Evolutionary conservation across 2,888 invertebrate genomes (phyloP).

Genomic region (Rapana venosa): DNA sequence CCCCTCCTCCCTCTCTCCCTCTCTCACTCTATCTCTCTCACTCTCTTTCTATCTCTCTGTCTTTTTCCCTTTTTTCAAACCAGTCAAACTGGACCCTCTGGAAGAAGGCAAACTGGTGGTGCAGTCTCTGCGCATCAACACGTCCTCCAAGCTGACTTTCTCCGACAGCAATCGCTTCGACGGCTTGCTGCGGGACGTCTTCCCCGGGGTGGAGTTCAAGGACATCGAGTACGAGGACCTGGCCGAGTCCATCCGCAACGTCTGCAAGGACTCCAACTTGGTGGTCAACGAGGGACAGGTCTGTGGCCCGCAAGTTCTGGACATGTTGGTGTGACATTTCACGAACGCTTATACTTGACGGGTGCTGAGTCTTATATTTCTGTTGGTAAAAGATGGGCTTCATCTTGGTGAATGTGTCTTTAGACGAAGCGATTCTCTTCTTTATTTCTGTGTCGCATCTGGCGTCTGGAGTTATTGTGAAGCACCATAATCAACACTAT

Average conservation of each 20-base stretch:
- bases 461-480: no score
- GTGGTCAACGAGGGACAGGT: conserved; percentile 87
- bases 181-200: conserved; percentile 88
- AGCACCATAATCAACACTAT: no score
- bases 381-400: no score
- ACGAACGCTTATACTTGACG: no score
- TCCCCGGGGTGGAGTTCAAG: conserved; percentile 85
- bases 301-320: background rate
- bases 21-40: background rate
- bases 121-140: conserved; percentile 87
- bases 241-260: conserved; percentile 83
- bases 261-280: conserved; percentile 84
- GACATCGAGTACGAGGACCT: conserved; percentile 82
- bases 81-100: conserved; percentile 68
- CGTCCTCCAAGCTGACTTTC: conserved; percentile 89
- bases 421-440: no score
- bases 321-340: background rate
- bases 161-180: conserved; percentile 89
- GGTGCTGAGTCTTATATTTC: no score
- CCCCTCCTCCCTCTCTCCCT: background rate
- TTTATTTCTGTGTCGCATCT: no score
- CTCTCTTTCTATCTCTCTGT: background rate
- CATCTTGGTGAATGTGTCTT: no score
- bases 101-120: conserved; percentile 85
- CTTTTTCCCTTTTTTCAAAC: background rate